These are phyloP conservation scores for Chrysocyon brachyurus DNA, from an alignment of 2,797 vertebrate species.

Conservation along the genomic window DNA sequence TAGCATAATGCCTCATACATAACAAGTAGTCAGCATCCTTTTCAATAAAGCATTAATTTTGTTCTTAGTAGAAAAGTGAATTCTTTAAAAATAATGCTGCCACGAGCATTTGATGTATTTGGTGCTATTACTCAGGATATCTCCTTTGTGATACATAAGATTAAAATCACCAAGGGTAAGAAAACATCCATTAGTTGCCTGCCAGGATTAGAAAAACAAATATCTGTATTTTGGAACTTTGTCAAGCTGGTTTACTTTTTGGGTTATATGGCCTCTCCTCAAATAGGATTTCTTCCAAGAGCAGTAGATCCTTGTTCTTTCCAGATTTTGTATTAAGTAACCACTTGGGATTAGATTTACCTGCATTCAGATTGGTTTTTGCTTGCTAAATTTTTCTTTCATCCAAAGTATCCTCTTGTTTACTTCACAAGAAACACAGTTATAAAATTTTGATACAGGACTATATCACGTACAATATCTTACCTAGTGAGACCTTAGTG, in stretches of 20 bases:
- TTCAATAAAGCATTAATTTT: not conserved
- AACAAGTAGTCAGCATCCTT: not conserved
- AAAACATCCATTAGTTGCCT: conserved; percentile 24
- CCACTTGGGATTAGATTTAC: conserved; percentile 8
- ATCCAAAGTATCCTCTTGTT: not conserved
- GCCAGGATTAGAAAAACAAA: conserved; percentile 31
- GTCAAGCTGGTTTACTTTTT: not conserved
- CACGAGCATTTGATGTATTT: not conserved
- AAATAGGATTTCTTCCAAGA: not conserved
- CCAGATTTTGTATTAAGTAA: conserved; percentile 34
- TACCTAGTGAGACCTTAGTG: not conserved
- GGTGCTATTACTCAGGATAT: not conserved
- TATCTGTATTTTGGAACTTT: conserved; percentile 1
- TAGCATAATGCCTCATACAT: not conserved
- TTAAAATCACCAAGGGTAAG: conserved; percentile 47
- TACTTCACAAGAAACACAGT: not conserved
- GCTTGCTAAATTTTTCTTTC: not conserved
- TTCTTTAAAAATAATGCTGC: conserved; percentile 11
- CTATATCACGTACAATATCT: not conserved
- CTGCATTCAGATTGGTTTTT: not conserved
- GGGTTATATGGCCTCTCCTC: not conserved
- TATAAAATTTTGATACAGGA: not conserved
- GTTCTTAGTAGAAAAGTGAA: not conserved
- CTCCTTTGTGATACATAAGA: not conserved
- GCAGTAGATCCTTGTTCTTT: not conserved